Evolutionary conservation across 2,113 vertebrate species (phyloP), one percentile per base, ranked within the genome.

Genomic region (Rhinopithecus roxellana): DNA sequence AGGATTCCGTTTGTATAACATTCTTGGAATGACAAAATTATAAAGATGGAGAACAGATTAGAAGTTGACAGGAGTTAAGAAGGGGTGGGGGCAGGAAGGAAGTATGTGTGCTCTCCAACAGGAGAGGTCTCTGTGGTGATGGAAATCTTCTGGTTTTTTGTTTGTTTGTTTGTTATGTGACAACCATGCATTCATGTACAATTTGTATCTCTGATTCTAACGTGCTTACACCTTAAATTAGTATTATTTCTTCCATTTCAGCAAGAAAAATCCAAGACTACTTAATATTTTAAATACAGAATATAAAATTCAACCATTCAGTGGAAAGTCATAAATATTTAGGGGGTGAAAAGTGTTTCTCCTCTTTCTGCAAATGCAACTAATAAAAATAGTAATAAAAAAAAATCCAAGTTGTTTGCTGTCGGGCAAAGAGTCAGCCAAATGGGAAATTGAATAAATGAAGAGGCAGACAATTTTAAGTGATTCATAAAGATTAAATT

Each of bases 351-450:
- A 88, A 85, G 25, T 70, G 18, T 72, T 67, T 38, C 12, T 77
- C 84, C 16, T 83, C 35, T 25, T 89, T 45, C 40, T 80, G 70
- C 45, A 91, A 90, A 80, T 61, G 30, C 45, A 80, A 74, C 16
- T 67, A 95, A 59, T 95, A 80, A 83, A 87, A 79, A 64, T 11
- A 38, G 27, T 35, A 85, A 59, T 96, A 74, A 77, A 57, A 74
- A 86, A 86, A 92, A 48, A 18, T 57, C 43, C 88, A 25, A 89
- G 45, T 67, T 86, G 10, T 83, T 61, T 38, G 35, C 4, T 25
- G 11, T 38, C 67, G 40, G 50, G 43, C 20, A 64, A 43, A 69
- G 27, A 69, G 61, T 70, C 23, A 79, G 61, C 59, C 70, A 74
- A 78, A 20, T 8, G 72, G 25, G 35, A 25, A 85, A 40, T 0